These are phyloP conservation scores for Pseudomugil gertrudae DNA, from an alignment of 2,797 vertebrate species.

Conservation along the genomic window DNA sequence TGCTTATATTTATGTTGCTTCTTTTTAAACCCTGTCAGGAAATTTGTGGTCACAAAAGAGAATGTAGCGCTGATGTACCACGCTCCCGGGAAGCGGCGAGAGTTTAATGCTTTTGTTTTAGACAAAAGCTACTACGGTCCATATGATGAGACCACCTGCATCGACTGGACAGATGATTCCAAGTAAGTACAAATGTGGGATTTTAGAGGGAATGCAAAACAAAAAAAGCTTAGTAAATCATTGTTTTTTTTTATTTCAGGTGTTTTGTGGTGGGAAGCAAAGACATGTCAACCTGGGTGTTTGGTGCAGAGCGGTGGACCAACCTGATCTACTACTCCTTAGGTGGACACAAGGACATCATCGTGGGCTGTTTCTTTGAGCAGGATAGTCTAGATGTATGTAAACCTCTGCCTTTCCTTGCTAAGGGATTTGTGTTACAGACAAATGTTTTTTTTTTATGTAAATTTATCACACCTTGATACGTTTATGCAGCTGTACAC, in stretches of 20 bases:
- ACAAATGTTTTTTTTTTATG: no score
- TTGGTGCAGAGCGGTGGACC: constrained; percentile 94
- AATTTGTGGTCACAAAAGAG: constrained; percentile 93
- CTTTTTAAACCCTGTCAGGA: constrained; percentile 75
- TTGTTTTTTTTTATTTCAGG: constrained; percentile 65
- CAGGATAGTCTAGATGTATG: constrained; percentile 92
- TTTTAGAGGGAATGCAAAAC: rapidly evolving
- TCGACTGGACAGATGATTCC: constrained; percentile 97
- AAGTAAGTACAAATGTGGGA: constrained; percentile 77
- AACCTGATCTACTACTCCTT: constrained; percentile 95
- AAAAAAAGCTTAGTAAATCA: no score
- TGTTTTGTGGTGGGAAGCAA: constrained; percentile 96
- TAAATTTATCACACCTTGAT: neutral
- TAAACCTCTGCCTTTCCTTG: neutral
- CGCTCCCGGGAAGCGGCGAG: constrained; percentile 89
- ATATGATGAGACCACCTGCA: constrained; percentile 95
- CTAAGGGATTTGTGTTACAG: neutral
- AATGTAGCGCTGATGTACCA: constrained; percentile 93
- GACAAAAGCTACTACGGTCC: constrained; percentile 96
- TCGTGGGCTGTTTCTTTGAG: constrained; percentile 95
- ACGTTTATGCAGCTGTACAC: constrained; percentile 87
- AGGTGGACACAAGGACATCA: constrained; percentile 93
- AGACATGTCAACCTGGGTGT: constrained; percentile 98
- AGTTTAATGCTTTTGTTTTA: constrained; percentile 94
- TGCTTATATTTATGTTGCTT: neutral